Evolutionary conservation across 2,888 invertebrate species (phyloP), one percentile per base, ranked within the genome.

Genomic region (Apantesis nais): DNA sequence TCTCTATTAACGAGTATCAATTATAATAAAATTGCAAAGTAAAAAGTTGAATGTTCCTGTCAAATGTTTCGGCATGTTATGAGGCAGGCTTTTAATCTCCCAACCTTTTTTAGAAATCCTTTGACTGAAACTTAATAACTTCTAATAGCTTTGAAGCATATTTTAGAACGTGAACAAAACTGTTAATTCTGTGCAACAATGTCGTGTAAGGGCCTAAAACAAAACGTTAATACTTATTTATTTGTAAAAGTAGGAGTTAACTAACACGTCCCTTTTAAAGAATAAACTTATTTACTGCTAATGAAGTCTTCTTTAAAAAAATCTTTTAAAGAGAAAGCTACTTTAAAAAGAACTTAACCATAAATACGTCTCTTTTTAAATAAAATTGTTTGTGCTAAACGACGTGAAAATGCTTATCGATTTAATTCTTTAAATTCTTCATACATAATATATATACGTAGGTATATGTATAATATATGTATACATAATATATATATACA

Each of bases 51-150:
- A 81, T 71, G 34, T 29, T 62, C 73, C 73, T 9, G 60, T 62
- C 60, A 63, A 76, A 81, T 75, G 39, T 62, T 67, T 75, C 76
- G 73, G 73, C 73, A 69, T 68, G 70, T 62, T 64, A 68, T 64
- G 39, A 70, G 22, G 65, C 34, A 64, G 68, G 41, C 52, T 65
- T 68, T 62, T 48, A 73, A 73, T 58, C 61, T 67, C 58, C 14
- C 9, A 72, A 65, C 31, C 25, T 19, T 55, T 48, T 61, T 39
- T 22, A 68, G 16, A 58, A 58, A 74, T 25, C 22, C 29, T 76
- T 78, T 74, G 58, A 52, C 62, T 67, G 44, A 62, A 71, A 68
- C 64, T 71, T 70, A 78, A 70, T 76, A 71, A 64, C 29, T 39
- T 31, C 29, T 66, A 44, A 71, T 34, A 70, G 41, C 34, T 37